phyloP scores from a whole-genome alignment of 2,797 vertebrate genomes.

The Crenuchus spilurus region DNA sequence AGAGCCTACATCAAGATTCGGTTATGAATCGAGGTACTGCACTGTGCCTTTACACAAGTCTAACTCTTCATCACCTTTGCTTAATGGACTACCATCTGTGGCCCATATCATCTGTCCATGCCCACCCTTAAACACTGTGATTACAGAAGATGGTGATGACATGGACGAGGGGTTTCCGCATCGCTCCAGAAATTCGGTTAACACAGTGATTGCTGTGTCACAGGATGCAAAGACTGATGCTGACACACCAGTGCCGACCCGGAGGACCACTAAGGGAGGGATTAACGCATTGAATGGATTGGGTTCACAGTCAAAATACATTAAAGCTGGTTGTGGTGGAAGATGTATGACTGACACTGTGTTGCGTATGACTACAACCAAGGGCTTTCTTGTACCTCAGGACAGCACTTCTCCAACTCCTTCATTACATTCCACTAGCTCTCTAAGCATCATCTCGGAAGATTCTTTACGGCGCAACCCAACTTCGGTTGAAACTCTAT shows the following conservation, averaged over 20 bases:
- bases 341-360: constrained; percentile 72
- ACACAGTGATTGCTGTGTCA: not conserved
- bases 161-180: not conserved
- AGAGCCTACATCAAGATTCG: constrained; percentile 57
- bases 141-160: constrained; percentile 8
- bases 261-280: not conserved
- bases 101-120: constrained; percentile 11
- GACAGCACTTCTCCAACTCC: not conserved
- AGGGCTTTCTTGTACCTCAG: constrained; percentile 62
- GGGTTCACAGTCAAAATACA: constrained; percentile 10
- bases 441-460: not conserved
- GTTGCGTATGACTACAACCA: constrained; percentile 66
- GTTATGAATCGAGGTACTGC: constrained; percentile 60
- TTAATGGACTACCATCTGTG: constrained; percentile 16
- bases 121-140: constrained; percentile 43
- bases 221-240: constrained; percentile 1
- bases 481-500: constrained; percentile 59
- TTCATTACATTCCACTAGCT: constrained; percentile 67
- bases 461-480: constrained; percentile 59
- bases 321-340: constrained; percentile 66
- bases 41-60: constrained; percentile 55
- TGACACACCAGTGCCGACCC: not conserved
- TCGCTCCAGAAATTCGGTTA: not conserved
- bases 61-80: constrained; percentile 38
- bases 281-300: constrained; percentile 13